phyloP scores from a whole-genome alignment of 2,888 invertebrate species.

The Andrena bicolor region DNA sequence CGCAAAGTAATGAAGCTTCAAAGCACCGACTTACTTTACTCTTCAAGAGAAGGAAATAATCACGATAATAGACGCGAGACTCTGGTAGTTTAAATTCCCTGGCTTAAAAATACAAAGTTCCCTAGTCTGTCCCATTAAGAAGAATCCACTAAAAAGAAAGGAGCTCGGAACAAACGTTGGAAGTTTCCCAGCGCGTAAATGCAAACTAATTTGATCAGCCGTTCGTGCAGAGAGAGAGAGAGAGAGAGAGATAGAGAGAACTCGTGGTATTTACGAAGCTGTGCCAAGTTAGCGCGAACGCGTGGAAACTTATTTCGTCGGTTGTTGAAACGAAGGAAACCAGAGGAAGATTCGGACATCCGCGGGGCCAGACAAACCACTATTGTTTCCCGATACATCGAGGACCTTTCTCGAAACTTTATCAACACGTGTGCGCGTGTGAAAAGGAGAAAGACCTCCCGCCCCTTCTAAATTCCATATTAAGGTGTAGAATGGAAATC shows the following conservation, averaged over 20 bases:
- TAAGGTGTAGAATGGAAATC: constrained; percentile 22
- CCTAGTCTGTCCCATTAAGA: background rate
- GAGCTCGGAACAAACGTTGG: background rate
- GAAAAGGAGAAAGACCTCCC: background rate
- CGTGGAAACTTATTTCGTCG: constrained; percentile 22
- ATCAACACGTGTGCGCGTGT: background rate
- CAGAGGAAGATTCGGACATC: background rate
- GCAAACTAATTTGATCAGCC: constrained; percentile 27
- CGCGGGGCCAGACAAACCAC: background rate
- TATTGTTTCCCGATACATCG: background rate
- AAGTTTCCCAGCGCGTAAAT: constrained; percentile 7
- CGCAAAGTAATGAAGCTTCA: background rate
- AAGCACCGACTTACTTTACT: background rate
- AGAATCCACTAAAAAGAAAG: background rate
- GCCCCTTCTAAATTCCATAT: constrained; percentile 65
- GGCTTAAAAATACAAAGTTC: background rate
- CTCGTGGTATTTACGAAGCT: constrained; percentile 25
- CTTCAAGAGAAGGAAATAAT: background rate
- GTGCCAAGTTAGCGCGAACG: constrained; percentile 9
- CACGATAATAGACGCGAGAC: background rate
- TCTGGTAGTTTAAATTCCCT: background rate
- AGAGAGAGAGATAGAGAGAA: background rate
- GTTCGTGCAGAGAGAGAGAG: background rate
- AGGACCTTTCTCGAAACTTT: background rate
- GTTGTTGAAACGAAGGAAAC: constrained; percentile 5